Conservation (phyloP, 2,888 invertebrate species). For the Orthonevra nobilis region DNA sequence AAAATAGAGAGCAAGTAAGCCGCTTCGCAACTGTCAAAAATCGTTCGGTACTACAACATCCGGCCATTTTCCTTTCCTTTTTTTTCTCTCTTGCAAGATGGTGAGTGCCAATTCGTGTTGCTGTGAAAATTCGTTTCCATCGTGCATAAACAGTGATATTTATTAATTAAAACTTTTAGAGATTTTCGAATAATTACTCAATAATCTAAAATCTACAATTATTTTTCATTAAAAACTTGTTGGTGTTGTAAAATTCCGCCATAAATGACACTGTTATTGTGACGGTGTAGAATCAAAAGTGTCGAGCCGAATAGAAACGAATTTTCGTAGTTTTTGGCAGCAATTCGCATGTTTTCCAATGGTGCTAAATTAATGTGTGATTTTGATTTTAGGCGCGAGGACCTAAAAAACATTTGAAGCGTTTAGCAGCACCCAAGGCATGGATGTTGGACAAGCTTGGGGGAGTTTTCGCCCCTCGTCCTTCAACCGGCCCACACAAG, state of each 20-base stretch:
- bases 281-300: conserved; percentile 5
- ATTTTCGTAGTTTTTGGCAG: conserved; percentile 3
- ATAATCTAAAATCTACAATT: too few relatives aligned
- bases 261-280: conserved; percentile 28
- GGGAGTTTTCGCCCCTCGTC: conserved; percentile 98
- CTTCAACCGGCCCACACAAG: conserved; percentile 98
- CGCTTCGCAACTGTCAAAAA: conserved; percentile 39
- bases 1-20: conserved; percentile 38
- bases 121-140: conserved; percentile 74
- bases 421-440: conserved; percentile 99
- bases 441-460: conserved; percentile 99
- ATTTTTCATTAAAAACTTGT: too few relatives aligned
- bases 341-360: background rate
- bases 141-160: conserved; percentile 66
- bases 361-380: background rate
- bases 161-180: conserved; percentile 31
- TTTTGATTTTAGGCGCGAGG: conserved; percentile 91
- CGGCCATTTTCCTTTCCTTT: conserved; percentile 77
- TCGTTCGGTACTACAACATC: conserved; percentile 71
- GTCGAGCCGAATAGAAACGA: conserved; percentile 3
- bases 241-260: too few relatives aligned
- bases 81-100: conserved; percentile 80
- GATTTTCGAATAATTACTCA: too few relatives aligned
- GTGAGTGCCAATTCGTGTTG: conserved; percentile 76
- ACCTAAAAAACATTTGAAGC: conserved; percentile 99